Percentiles rank a stretch among this genome's conserved stretches.
phyloP scores from a whole-genome alignment of 2,888 invertebrate genomes.

The Zygogramma bicolorata region DNA sequence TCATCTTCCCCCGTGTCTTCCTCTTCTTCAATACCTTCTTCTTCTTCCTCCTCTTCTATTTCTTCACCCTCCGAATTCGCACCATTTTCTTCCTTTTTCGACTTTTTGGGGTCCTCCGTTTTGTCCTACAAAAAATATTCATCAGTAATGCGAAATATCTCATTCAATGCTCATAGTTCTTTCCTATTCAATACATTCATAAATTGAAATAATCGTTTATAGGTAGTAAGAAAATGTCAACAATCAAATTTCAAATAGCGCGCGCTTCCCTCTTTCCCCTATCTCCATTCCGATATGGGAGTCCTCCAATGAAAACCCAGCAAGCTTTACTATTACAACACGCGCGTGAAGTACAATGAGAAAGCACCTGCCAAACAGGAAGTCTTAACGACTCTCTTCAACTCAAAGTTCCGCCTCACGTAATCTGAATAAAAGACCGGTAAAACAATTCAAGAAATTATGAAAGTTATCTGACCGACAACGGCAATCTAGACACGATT shows the following conservation, averaged over 20 bases:
- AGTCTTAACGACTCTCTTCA: slow-evolving; percentile 32
- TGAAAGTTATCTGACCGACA: not conserved
- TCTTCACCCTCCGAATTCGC: slow-evolving; percentile 73
- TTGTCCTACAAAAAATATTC: slow-evolving; percentile 72
- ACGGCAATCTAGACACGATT: not conserved
- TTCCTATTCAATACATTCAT: too few species aligned
- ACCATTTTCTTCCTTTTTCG: slow-evolving; percentile 84
- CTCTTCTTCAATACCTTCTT: slow-evolving; percentile 66
- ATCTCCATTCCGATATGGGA: not conserved
- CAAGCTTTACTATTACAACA: not conserved
- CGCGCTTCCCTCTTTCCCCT: too few species aligned
- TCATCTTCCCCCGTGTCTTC: slow-evolving; percentile 67
- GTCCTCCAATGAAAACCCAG: not conserved
- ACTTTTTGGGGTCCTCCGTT: slow-evolving; percentile 81
- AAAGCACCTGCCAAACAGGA: slow-evolving; percentile 47
- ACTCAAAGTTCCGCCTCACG: slow-evolving; percentile 26
- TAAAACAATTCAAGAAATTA: not conserved
- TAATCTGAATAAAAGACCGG: not conserved
- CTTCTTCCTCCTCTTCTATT: slow-evolving; percentile 76
- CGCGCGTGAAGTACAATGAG: not conserved
- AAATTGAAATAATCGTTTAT: too few species aligned
- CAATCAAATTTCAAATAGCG: not conserved
- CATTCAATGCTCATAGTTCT: too few species aligned
- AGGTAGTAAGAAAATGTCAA: not conserved
- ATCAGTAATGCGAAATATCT: too few species aligned